These are phyloP conservation scores for Anticlea derivata DNA, from an alignment of 2,888 invertebrate genomes.

Conservation along the genomic window DNA sequence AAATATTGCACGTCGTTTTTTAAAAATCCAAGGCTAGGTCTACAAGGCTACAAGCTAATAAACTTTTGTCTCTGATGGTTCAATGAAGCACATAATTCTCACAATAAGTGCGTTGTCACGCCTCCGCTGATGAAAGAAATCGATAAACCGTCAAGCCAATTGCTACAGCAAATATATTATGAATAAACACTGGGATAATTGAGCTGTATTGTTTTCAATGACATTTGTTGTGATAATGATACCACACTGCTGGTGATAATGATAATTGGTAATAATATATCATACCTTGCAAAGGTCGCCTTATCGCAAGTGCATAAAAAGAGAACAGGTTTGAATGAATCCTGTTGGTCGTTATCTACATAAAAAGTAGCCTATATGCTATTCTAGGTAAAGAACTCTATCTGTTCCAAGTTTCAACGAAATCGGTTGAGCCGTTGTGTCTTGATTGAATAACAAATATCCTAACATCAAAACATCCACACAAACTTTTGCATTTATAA, in stretches of 20 bases:
- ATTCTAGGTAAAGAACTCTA: no score
- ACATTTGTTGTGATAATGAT: conserved; percentile 1
- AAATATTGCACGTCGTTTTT: no score
- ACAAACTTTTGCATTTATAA: no score
- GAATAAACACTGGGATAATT: conserved; percentile 13
- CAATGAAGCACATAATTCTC: conserved; percentile 9
- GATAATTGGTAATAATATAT: not conserved
- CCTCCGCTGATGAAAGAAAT: conserved; percentile 7
- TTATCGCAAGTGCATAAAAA: conserved; percentile 16
- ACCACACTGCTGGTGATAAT: not conserved
- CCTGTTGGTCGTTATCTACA: not conserved
- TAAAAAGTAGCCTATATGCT: no score
- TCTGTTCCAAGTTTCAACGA: no score
- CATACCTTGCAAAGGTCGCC: conserved; percentile 8
- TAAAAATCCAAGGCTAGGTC: no score
- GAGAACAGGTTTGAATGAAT: not conserved
- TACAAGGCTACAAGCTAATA: not conserved
- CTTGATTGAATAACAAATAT: no score
- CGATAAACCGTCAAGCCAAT: conserved; percentile 11
- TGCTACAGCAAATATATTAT: conserved; percentile 10
- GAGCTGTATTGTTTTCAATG: conserved; percentile 11
- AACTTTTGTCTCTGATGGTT: not conserved
- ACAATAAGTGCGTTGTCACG: conserved; percentile 19
- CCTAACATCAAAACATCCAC: no score
- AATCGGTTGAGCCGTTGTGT: no score